Evolutionary conservation across 2,888 invertebrate genomes (phyloP).

Genomic region (Melikaiella ostensackeni): DNA sequence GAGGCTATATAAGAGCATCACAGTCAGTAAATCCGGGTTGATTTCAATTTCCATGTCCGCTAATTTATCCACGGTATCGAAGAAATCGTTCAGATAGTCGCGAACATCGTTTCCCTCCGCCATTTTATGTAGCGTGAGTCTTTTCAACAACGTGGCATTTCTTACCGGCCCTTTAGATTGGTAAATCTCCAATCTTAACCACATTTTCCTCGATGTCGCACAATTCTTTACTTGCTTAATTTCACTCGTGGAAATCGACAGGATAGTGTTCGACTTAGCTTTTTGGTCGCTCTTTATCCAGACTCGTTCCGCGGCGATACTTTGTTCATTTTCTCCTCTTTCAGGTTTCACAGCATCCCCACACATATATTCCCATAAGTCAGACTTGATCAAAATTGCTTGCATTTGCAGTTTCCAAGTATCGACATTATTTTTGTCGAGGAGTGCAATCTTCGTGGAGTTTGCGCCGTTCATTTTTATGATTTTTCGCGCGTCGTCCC

Average conservation of each 20-base stretch:
- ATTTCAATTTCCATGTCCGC: slow-evolving; percentile 46
- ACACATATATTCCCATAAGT: slow-evolving; percentile 33
- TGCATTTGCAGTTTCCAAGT: slow-evolving; percentile 21
- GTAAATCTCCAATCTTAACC: slow-evolving; percentile 42
- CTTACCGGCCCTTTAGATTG: slow-evolving; percentile 46
- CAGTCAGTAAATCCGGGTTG: slow-evolving; percentile 30
- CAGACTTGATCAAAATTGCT: not conserved
- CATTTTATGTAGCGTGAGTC: slow-evolving; percentile 48
- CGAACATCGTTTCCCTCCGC: slow-evolving; percentile 21
- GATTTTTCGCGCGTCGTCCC: not conserved
- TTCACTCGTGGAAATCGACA: slow-evolving; percentile 41
- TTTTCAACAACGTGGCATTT: slow-evolving; percentile 46
- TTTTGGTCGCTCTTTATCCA: slow-evolving; percentile 41
- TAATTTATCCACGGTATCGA: slow-evolving; percentile 47
- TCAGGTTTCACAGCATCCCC: slow-evolving; percentile 42
- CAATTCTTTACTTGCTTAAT: slow-evolving; percentile 42
- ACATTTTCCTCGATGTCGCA: slow-evolving; percentile 43
- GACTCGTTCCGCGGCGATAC: not conserved
- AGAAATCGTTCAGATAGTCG: slow-evolving; percentile 41
- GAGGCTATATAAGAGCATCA: slow-evolving; percentile 44
- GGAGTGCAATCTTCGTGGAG: not conserved
- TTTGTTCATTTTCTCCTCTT: not conserved
- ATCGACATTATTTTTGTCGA: not conserved
- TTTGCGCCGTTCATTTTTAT: not conserved
- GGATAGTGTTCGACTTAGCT: slow-evolving; percentile 42